Base-by-base conservation (phyloP, 92 coral and sea anemone species). In the Diadumene lineata region DNA sequence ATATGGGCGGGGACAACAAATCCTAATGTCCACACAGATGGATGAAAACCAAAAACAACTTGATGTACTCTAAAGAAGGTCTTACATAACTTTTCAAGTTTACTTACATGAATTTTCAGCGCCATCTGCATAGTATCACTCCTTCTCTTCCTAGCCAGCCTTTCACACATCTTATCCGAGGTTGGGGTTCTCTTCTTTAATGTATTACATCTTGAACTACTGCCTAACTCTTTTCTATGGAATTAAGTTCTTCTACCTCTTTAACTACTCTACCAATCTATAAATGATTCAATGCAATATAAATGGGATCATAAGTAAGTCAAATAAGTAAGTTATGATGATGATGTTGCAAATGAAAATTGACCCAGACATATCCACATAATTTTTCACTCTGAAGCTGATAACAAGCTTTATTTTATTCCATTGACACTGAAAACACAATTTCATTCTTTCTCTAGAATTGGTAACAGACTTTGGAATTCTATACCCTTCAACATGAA, bases 91-190 rank as follows among this genome's bases (percentile, higher is more conserved):
- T 62, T 27, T 62, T 62, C 17, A 62, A 23, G 31, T 16, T 31
- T 23, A 62, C 68, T 62, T 34, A 26, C 62, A 30, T 31, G n/a
- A n/a, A n/a, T n/a, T n/a, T n/a, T n/a, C n/a, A n/a, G n/a, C n/a
- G n/a, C n/a, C n/a, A 56, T 6, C 29, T 72, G 18, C 31, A 55
- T 50, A 10, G 77, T 72, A 32, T 72, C 77, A 28, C 55, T 72
- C 64, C 76, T 70, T 33, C 77, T 56, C 28, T 72, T 56, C 31
- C 77, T 72, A 2, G 66, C 66, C 56, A 72, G 33, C 16, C 76
- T 70, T 1, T 70, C 46, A 70, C 46, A 51, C 11, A 30, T 57
- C 43, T 26, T 31, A 31, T 43, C 26, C 57, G 65, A 50, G 28
- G 65, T 72, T 1, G 74, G 74, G 23, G 60, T 19, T 69, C 60